Evolutionary conservation across 2,797 vertebrate genomes (phyloP), one percentile per base, ranked within the genome.

Genomic region (Manis crassicaudata): DNA sequence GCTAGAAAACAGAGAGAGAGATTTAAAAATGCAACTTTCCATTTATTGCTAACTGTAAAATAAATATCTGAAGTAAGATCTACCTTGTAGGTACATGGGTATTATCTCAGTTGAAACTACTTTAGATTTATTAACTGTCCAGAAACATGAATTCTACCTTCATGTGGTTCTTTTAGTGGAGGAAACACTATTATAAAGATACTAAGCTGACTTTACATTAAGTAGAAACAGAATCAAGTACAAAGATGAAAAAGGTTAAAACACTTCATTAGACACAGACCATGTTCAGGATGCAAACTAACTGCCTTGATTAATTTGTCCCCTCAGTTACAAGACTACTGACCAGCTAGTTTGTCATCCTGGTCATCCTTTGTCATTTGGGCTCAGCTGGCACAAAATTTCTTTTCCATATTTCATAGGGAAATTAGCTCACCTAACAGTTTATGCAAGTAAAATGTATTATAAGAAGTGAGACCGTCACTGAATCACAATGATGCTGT

Each of bases 1-100:
- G 99, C 99, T 99, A 97, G 86, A 98, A 98, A 82, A 97, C 54
- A 14, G 98, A 97, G 98, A 58, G 96, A 11, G 97, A 40, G 35
- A n/a, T 92, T 87, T 96, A 96, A 46, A 96, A 82, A 88, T 52
- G 62, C 67, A 91, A 46, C 76, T 91, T 96, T 37, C 95, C 27
- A 52, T 80, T 96, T 73, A 91, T 54, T 88, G 93, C 56, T 29
- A 27, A 8, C 35, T n/a, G 92, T 73, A 92, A 80, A 92, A 27
- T 60, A 85, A 81, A 35, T 29, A 40, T 62, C 50, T 83, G 23
- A 79, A 77, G 17, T 3, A 86, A 92, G 62, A 12, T 81, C 83
- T 73, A 14, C 18, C 21, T 52, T 63, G 21, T 32, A 86, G 75
- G 32, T 29, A 77, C n/a, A 25, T 76, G 40, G 70, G 35, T 70